Percentiles rank a stretch among this genome's conserved stretches.
phyloP scores from a whole-genome alignment of 2,888 invertebrate species.

The Troilus luridus region DNA sequence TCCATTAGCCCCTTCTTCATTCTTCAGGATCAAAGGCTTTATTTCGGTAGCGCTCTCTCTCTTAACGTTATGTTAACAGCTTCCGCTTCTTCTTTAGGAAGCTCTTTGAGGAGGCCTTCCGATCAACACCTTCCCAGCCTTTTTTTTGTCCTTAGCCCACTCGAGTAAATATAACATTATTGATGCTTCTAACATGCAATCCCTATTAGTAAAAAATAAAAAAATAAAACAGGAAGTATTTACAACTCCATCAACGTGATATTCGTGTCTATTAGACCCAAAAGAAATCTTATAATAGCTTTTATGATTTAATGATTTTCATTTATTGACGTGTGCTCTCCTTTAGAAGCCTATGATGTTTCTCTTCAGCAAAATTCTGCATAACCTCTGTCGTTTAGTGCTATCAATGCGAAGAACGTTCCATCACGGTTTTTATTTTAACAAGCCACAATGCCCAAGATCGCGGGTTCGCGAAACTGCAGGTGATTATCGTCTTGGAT shows the following conservation, averaged over 20 bases:
- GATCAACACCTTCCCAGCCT: not conserved
- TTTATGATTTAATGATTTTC: not conserved
- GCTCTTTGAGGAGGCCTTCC: not conserved
- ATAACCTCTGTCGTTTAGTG: too few relatives aligned
- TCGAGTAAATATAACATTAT: not conserved
- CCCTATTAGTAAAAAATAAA: not conserved
- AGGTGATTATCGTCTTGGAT: too few relatives aligned
- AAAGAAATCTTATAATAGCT: not conserved
- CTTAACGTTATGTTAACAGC: not conserved
- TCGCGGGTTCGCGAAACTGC: too few relatives aligned
- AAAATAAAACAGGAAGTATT: not conserved
- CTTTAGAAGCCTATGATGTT: not conserved
- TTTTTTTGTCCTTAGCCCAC: not conserved
- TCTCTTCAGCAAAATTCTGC: too few relatives aligned
- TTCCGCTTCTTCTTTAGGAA: not conserved
- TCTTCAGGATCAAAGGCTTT: not conserved
- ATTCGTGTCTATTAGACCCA: not conserved
- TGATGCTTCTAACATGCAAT: not conserved
- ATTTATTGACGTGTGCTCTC: not conserved
- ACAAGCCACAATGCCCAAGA: too few relatives aligned
- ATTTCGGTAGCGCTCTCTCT: not conserved
- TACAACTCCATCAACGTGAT: not conserved
- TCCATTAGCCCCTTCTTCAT: conserved; percentile 33
- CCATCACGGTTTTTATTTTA: too few relatives aligned
- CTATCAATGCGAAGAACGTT: too few relatives aligned